Evolutionary conservation across 2,888 invertebrate genomes (phyloP).

Genomic region (Polyommatus icarus): DNA sequence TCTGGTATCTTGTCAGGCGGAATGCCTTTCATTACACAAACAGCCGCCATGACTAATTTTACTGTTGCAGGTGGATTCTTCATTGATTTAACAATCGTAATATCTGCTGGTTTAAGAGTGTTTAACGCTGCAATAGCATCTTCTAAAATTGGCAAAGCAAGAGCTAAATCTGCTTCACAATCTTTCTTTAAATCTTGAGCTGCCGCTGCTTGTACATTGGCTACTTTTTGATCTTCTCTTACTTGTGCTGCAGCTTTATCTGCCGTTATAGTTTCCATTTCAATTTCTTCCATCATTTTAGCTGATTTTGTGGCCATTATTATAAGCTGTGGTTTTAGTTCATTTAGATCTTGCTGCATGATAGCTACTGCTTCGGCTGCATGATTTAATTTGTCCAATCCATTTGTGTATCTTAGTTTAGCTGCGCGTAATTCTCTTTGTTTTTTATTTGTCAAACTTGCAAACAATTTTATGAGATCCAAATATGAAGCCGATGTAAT

Average conservation of each 20-base stretch:
- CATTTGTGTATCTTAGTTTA: constrained; percentile 87
- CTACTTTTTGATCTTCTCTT: constrained; percentile 91
- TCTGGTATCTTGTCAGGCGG: constrained; percentile 89
- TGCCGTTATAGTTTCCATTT: constrained; percentile 87
- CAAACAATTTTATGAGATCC: constrained; percentile 89
- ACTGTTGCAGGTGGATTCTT: constrained; percentile 91
- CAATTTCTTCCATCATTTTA: constrained; percentile 88
- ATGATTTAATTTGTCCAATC: constrained; percentile 88
- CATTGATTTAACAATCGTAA: constrained; percentile 93
- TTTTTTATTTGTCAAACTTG: constrained; percentile 84
- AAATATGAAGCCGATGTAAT: constrained; percentile 93
- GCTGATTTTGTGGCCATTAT: constrained; percentile 86
- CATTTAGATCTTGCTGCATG: constrained; percentile 88
- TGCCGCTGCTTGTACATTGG: constrained; percentile 91
- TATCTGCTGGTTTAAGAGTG: constrained; percentile 91
- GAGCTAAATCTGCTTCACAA: constrained; percentile 95
- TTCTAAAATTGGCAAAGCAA: constrained; percentile 91
- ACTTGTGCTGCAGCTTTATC: constrained; percentile 90
- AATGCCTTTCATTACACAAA: constrained; percentile 92
- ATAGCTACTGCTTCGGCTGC: constrained; percentile 87
- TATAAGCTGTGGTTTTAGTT: constrained; percentile 87
- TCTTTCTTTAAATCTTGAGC: constrained; percentile 92
- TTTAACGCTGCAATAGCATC: constrained; percentile 88
- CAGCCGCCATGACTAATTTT: constrained; percentile 93
- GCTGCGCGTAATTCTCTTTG: constrained; percentile 87